Evolutionary conservation across 1,140 invertebrate genomes (phyloP).

Genomic region (Cotesia glomerata): DNA sequence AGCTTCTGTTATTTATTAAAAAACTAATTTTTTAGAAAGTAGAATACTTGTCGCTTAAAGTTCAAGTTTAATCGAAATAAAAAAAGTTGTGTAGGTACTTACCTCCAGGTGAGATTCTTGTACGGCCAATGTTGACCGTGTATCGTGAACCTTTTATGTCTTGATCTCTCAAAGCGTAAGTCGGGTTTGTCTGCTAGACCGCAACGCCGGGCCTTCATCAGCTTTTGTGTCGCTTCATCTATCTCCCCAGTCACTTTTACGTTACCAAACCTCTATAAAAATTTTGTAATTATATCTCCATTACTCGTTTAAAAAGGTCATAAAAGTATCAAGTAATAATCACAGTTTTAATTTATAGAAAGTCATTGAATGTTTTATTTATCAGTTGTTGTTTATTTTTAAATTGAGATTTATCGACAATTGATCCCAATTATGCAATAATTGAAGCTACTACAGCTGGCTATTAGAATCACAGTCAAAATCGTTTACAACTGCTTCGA

Average conservation of each 20-base stretch:
- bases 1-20: not conserved
- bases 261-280: conserved; percentile 77
- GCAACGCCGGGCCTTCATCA: conserved; percentile 81
- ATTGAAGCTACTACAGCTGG: too few species aligned
- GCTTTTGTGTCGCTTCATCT: conserved; percentile 75
- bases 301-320: too few species aligned
- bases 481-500: too few species aligned
- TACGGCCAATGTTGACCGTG: conserved; percentile 87
- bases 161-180: conserved; percentile 54
- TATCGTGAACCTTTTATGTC: conserved; percentile 77
- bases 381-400: too few species aligned
- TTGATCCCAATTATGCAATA: too few species aligned
- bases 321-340: not conserved
- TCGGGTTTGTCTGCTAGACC: conserved; percentile 78
- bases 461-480: too few species aligned
- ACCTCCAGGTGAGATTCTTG: conserved; percentile 92
- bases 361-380: too few species aligned
- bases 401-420: too few species aligned
- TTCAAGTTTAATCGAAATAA: not conserved
- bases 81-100: conserved; percentile 50
- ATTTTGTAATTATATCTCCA: not conserved
- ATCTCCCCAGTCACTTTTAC: conserved; percentile 83
- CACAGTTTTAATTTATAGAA: too few species aligned
- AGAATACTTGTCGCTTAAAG: not conserved
- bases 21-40: too few species aligned